Conservation (phyloP, 2,888 invertebrate genomes). For the Diadegma fenestrale region DNA sequence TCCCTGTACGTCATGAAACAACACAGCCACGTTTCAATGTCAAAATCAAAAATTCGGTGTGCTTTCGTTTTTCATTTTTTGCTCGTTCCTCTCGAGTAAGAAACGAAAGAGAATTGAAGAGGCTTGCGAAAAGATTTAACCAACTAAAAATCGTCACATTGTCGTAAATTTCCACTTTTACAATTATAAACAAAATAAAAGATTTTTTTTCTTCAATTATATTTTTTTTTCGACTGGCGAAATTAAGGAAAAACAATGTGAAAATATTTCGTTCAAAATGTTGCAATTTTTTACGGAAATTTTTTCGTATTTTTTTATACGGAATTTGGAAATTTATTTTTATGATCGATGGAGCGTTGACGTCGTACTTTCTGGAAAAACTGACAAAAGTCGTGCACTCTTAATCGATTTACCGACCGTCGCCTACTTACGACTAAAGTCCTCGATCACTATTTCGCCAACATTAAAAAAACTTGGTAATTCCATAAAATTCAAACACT, state of each 20-base stretch:
- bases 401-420: background rate
- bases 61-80: conserved; percentile 10
- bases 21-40: conserved; percentile 74
- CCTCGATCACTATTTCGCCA: background rate
- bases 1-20: conserved; percentile 83
- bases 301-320: background rate
- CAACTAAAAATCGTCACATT: background rate
- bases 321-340: background rate
- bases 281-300: background rate
- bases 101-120: background rate
- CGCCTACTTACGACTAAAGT: background rate
- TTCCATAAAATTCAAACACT: background rate
- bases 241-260: background rate
- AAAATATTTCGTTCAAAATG: background rate
- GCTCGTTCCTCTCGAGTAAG: background rate
- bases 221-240: too few relatives aligned
- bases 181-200: background rate
- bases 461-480: background rate
- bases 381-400: conserved; percentile 1
- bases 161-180: background rate
- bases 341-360: background rate
- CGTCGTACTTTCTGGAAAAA: background rate
- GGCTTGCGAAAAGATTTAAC: background rate
- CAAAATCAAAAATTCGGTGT: conserved; percentile 40
- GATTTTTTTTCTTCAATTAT: too few relatives aligned